Percentiles rank a stretch among this genome's conserved stretches.
These are phyloP conservation scores for Aspiorhynchus laticeps DNA, from an alignment of 2,113 vertebrate genomes.

Conservation along the genomic window DNA sequence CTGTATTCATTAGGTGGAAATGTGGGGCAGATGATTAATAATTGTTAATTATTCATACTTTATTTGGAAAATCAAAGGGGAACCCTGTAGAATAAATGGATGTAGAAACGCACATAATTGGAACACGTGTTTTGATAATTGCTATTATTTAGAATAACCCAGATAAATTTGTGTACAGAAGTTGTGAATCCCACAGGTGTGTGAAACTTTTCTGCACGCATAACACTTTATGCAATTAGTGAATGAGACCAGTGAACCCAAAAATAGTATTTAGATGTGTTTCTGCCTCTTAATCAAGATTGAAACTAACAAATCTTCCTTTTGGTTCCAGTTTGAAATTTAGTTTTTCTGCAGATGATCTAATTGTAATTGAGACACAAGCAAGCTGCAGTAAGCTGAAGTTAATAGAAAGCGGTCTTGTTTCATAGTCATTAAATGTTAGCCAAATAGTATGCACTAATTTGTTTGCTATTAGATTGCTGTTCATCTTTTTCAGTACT, in stretches of 20 bases:
- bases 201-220: not conserved
- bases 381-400: not conserved
- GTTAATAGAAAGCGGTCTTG: not conserved
- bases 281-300: not conserved
- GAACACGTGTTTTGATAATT: not conserved
- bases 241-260: conserved; percentile 4
- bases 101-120: not conserved
- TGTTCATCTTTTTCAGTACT: not conserved
- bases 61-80: not conserved
- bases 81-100: not conserved
- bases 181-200: not conserved
- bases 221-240: not conserved
- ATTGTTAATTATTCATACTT: not conserved
- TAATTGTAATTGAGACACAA: not conserved
- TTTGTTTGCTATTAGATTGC: not conserved
- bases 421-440: not conserved
- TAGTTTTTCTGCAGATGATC: not conserved
- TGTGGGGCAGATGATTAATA: not conserved
- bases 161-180: not conserved
- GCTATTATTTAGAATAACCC: not conserved
- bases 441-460: not conserved
- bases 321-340: not conserved
- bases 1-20: too few species aligned
- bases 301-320: not conserved
- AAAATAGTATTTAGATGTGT: not conserved